Evolutionary conservation across 2,113 vertebrate genomes (phyloP), one percentile per base, ranked within the genome.

Genomic region (Cettia cetti): DNA sequence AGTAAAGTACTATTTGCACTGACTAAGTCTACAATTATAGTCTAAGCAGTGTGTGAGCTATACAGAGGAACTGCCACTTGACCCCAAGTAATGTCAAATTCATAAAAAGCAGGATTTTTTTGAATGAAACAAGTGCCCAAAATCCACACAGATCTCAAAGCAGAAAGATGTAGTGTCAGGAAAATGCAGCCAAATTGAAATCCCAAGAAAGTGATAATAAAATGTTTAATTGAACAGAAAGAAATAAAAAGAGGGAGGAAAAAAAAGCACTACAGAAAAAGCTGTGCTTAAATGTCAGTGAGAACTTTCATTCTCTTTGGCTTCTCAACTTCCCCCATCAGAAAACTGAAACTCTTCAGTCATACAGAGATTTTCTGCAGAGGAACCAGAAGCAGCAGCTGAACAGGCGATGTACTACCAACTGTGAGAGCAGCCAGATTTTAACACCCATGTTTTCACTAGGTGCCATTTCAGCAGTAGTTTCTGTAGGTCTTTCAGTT

Each of bases 381-480:
- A 75, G 74, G 72, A 89, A 45, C 70, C 2, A 11, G 77, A 89
- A 78, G 39, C 35, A 64, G 39, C 78, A 84, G 37, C 77, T 83
- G 72, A 74, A 37, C 0, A 2, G 42, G 17, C 3, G 0, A 15
- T 60, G 57, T 21, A 2, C 28, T 8, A 28, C 18, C 37, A 71
- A 8, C 24, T 0, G 0, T 63, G 69, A 42, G 39, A 81, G 39
- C 6, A 4, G 54, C 11, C 22, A 60, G 16, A 60, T 59, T 84
- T 79, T 79, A 56, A 71, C 13, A 37, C 35, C 27, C 40, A 0
- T 78, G 23, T 33, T 92, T 93, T 82, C 28, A 45, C 49, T 71
- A 30, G 57, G 49, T 93, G 66, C 75, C 17, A 42, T 60, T 93
- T 75, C 65, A 71, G 74, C 22, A 50, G 3, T 3, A 33, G 35